phyloP scores from a whole-genome alignment of 2,797 vertebrate genomes.

The Lemur catta region DNA sequence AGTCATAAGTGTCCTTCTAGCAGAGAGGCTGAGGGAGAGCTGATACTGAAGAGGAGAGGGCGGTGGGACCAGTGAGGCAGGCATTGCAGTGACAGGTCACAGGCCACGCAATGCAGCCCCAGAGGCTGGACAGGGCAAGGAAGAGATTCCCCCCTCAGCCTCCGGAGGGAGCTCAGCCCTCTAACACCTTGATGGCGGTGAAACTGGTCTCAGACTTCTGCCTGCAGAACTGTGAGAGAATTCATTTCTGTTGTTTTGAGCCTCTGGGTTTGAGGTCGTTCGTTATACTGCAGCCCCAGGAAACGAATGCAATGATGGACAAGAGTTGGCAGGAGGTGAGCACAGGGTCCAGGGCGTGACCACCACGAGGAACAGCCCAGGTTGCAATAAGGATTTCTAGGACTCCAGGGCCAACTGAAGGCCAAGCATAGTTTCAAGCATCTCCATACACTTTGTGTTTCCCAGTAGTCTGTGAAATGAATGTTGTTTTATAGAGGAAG shows the following conservation, averaged over 20 bases:
- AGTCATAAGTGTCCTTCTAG: background rate
- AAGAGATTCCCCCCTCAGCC: no score
- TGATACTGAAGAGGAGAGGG: background rate
- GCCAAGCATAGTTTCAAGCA: background rate
- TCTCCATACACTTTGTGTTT: background rate
- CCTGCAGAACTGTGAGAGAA: background rate
- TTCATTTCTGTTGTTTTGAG: background rate
- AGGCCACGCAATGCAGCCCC: background rate
- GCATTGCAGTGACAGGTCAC: no score
- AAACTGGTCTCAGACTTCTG: background rate
- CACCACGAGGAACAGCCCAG: background rate
- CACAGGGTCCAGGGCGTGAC: background rate
- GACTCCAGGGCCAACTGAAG: background rate
- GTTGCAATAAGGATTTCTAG: fast-evolving
- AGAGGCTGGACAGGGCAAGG: fast-evolving
- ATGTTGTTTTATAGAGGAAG: background rate
- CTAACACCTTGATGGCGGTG: background rate
- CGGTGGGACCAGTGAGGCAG: background rate
- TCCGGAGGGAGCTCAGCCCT: no score
- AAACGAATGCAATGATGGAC: no score
- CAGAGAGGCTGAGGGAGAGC: background rate
- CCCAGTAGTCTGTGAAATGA: background rate
- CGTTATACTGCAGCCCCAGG: background rate
- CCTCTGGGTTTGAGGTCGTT: background rate
- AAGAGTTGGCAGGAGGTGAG: background rate